Conservation (phyloP, 2,888 invertebrate genomes). For the Magallana nippona region DNA sequence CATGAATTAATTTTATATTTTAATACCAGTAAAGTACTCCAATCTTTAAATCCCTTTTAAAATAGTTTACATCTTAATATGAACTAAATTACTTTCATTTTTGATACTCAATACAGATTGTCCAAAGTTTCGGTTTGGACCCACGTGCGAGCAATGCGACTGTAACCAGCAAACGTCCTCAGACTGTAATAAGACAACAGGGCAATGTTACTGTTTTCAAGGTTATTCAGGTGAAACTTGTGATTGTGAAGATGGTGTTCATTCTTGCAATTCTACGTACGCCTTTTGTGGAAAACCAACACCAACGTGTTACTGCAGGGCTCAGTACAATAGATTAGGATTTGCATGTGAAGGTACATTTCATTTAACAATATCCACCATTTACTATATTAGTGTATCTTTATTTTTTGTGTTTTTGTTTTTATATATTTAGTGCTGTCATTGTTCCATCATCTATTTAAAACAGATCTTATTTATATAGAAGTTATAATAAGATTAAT, state of each 20-base stretch:
- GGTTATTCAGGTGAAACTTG: neutral
- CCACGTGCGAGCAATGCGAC: neutral
- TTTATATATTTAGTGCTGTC: too few species aligned
- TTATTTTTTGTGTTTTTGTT: too few species aligned
- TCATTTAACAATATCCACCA: too few species aligned
- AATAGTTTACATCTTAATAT: too few species aligned
- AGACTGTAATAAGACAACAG: slow-evolving; percentile 13
- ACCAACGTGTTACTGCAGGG: neutral
- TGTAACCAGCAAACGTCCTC: neutral
- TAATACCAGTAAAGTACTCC: too few species aligned
- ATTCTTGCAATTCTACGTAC: neutral
- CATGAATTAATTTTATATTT: too few species aligned
- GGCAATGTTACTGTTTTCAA: neutral
- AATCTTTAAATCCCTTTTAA: too few species aligned
- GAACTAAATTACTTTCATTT: too few species aligned
- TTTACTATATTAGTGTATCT: too few species aligned
- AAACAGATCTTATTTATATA: too few species aligned
- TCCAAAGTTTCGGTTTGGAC: neutral
- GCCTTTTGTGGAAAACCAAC: slow-evolving; percentile 3
- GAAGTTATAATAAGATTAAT: too few species aligned
- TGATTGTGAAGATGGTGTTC: neutral
- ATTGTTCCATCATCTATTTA: too few species aligned
- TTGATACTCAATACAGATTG: neutral
- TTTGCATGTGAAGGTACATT: neutral
- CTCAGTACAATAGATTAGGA: neutral